Percentiles rank a stretch among this genome's conserved stretches.
Evolutionary conservation across 2,797 vertebrate species (phyloP).

Genomic region (Borostomias antarcticus): DNA sequence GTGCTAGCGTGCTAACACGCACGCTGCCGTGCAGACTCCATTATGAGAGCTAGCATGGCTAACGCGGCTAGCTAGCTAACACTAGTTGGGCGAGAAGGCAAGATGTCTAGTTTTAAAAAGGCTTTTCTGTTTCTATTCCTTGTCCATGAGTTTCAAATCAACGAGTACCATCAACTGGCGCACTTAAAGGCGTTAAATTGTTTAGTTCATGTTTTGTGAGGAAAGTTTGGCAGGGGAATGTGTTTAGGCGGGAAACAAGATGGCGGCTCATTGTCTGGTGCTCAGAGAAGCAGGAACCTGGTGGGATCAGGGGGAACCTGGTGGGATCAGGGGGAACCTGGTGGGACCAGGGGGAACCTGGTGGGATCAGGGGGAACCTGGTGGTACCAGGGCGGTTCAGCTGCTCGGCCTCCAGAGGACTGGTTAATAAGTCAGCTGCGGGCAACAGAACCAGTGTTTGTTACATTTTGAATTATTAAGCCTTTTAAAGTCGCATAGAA

Average conservation of each 20-base stretch:
- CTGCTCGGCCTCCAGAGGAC: background rate
- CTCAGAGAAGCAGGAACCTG: slow-evolving; percentile 49
- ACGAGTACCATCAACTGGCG: too few species aligned
- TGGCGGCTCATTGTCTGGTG: slow-evolving; percentile 77
- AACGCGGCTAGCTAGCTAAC: background rate
- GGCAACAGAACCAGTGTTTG: too few species aligned
- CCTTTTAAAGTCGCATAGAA: too few species aligned
- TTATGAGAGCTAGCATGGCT: background rate
- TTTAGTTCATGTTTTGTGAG: background rate
- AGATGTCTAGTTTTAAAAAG: too few species aligned
- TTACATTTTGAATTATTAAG: too few species aligned
- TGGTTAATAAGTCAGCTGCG: too few species aligned
- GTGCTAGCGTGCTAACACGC: background rate
- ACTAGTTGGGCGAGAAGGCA: too few species aligned
- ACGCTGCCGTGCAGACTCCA: background rate
- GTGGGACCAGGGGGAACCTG: slow-evolving; percentile 56
- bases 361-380: slow-evolving; percentile 56
- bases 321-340: slow-evolving; percentile 56
- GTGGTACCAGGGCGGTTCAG: slow-evolving; percentile 38
- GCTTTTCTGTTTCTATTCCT: too few species aligned
- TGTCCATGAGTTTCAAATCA: too few species aligned
- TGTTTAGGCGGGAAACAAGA: slow-evolving; percentile 86
- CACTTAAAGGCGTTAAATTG: too few species aligned
- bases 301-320: slow-evolving; percentile 56
- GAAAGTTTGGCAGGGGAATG: slow-evolving; percentile 3